Base-by-base conservation (phyloP, 2,888 invertebrate genomes). In the Trachelus troglodyta region DNA sequence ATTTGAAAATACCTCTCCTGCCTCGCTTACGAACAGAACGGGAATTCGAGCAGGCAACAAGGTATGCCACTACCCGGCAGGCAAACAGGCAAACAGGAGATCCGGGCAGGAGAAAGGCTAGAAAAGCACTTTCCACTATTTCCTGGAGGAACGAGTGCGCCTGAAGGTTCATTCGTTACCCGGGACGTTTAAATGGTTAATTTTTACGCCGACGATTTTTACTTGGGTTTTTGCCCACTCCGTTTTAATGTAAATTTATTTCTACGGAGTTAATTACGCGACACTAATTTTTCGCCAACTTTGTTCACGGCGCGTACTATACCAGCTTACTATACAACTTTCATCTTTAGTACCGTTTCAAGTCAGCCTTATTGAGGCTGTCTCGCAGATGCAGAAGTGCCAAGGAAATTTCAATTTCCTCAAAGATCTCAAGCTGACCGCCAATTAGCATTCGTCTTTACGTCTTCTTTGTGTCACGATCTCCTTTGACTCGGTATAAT, bases 241-340 rank as follows among this genome's bases (percentile, higher is more conserved):
- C 71, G 80, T 83, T 86, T 88, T 89, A 90, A 90, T 89, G 87
- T 85, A 88, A 89, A 90, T 90, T 90, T 90, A 90, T 90, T 89
- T 87, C 85, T 56, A 83, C 83, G 77, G 84, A 89, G 88, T 90
- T 90, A 90, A 90, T 90, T 89, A 89, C 88, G 88, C 89, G 90
- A 90, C 90, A 88, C 88, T 89, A 90, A 90, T 90, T 90, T 88
- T 86, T 87, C 84, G 81, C 87, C 87, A 88, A 90, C 88, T 90
- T 87, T 74, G 76, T 76, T 79, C 79, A 1, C 40, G 56, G 0
- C 56, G 56, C 56, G 23, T 56, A 56, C 56, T 56, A 9, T 23
- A 56, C 23, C 56, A 23, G 23, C 56, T 23, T 56, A 56, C 56
- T 23, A 23, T 23, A 23, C 56, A 56, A 56, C 9, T 56, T 56